phyloP scores from a whole-genome alignment of 2,113 vertebrate species.

The Spermophilus dauricus region DNA sequence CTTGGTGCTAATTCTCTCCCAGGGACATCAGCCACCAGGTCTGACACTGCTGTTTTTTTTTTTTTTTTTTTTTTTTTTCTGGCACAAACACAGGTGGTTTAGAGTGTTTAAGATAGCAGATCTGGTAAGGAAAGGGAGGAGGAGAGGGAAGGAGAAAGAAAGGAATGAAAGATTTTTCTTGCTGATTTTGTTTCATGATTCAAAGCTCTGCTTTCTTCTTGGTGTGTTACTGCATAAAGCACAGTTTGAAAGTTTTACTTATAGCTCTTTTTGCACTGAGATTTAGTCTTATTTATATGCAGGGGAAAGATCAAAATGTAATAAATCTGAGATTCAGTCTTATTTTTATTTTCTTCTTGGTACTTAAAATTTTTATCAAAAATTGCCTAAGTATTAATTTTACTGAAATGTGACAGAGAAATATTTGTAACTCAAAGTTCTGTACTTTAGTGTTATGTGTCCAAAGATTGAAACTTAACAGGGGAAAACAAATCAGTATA shows the following conservation, averaged over 20 bases:
- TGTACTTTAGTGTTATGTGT: background rate
- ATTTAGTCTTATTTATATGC: background rate
- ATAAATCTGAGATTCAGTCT: background rate
- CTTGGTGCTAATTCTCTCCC: background rate
- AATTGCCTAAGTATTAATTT: constrained; percentile 7
- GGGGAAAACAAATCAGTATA: background rate
- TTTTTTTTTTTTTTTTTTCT: background rate
- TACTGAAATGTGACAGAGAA: constrained; percentile 2
- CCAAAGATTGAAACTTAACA: background rate
- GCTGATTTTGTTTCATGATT: constrained; percentile 19
- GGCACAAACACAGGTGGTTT: background rate
- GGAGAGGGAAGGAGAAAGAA: background rate
- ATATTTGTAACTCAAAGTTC: background rate
- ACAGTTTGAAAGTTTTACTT: constrained; percentile 4
- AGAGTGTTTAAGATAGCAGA: background rate
- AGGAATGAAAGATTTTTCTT: background rate
- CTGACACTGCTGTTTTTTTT: background rate
- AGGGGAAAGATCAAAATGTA: background rate
- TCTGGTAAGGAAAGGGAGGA: background rate
- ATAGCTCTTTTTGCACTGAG: background rate
- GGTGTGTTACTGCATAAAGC: background rate
- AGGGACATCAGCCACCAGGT: background rate
- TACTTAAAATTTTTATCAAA: constrained; percentile 1
- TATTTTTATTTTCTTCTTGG: constrained; percentile 40
- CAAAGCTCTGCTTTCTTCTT: background rate